Percentiles rank a stretch among this genome's conserved stretches.
These are phyloP conservation scores for Coleophora flavipennella DNA, from an alignment of 2,888 invertebrate species.

Conservation along the genomic window DNA sequence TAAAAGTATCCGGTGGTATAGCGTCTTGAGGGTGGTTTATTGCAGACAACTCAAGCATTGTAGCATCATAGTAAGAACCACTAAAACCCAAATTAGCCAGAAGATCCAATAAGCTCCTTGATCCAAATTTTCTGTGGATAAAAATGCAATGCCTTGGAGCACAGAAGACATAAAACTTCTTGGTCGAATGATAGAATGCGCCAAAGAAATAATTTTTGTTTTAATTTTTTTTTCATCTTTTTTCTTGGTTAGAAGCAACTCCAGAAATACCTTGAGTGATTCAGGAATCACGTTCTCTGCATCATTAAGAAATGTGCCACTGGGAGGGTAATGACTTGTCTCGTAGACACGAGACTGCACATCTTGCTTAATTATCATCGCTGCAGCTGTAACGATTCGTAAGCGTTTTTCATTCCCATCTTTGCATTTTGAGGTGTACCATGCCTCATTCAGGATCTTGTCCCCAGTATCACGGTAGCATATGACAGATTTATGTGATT, in stretches of 20 bases:
- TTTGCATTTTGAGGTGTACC: not conserved
- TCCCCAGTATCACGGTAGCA: too few species aligned
- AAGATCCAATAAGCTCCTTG: conserved; percentile 8
- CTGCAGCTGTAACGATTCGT: not conserved
- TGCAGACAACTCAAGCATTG: conserved; percentile 17
- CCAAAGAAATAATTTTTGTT: not conserved
- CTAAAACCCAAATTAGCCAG: conserved; percentile 9
- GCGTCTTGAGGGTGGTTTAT: conserved; percentile 11
- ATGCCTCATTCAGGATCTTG: too few species aligned
- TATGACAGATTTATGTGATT: too few species aligned
- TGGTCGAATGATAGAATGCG: conserved; percentile 29
- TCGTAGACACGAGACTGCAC: not conserved
- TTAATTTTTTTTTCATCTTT: not conserved
- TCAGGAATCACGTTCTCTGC: not conserved
- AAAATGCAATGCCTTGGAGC: conserved; percentile 5
- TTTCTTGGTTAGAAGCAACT: not conserved
- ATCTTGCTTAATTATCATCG: not conserved
- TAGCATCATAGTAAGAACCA: conserved; percentile 5
- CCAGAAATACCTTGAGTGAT: not conserved
- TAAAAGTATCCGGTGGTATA: not conserved
- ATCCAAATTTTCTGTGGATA: conserved; percentile 9
- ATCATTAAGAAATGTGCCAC: not conserved
- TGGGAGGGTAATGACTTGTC: not conserved
- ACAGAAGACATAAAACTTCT: conserved; percentile 16
- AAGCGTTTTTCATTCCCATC: not conserved